Percentiles rank a stretch among this genome's conserved stretches.
Conservation (phyloP, 2,113 vertebrate species). For the Dicentrarchus labrax region DNA sequence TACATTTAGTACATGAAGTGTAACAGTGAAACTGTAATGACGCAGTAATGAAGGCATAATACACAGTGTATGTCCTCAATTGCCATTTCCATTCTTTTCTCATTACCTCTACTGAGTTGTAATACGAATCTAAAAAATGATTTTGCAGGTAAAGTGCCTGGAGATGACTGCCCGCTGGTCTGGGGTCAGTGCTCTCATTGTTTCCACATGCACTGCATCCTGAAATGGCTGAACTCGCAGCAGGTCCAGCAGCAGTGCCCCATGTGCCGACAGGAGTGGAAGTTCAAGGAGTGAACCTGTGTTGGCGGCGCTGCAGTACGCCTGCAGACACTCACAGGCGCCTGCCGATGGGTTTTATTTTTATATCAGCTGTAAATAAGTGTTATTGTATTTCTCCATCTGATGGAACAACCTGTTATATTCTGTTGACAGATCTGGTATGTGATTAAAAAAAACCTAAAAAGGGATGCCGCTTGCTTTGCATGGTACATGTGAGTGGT, state of each 20-base stretch:
- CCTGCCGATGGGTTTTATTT: neutral
- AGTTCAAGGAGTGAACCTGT: conserved; percentile 92
- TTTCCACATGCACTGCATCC: conserved; percentile 99
- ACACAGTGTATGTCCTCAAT: too few relatives aligned
- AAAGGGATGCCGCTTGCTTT: neutral
- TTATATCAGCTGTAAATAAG: conserved; percentile 54
- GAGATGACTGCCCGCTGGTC: conserved; percentile 96
- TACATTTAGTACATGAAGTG: neutral
- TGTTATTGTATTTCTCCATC: conserved; percentile 31
- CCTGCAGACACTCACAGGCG: neutral
- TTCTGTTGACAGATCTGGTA: conserved; percentile 1
- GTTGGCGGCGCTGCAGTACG: neutral
- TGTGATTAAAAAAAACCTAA: neutral
- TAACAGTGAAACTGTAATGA: neutral
- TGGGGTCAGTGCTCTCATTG: conserved; percentile 99
- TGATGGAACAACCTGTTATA: neutral
- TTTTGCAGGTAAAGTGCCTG: conserved; percentile 93
- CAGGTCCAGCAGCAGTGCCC: conserved; percentile 98
- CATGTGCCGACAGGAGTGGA: conserved; percentile 99
- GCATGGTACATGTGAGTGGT: neutral
- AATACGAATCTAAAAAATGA: neutral
- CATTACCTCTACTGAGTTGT: neutral
- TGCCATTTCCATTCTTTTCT: neutral
- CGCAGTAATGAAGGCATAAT: neutral
- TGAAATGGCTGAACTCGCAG: conserved; percentile 98